Evolutionary conservation across 2,797 vertebrate species (phyloP).

Genomic region (Heteromormyrus szaboi): DNA sequence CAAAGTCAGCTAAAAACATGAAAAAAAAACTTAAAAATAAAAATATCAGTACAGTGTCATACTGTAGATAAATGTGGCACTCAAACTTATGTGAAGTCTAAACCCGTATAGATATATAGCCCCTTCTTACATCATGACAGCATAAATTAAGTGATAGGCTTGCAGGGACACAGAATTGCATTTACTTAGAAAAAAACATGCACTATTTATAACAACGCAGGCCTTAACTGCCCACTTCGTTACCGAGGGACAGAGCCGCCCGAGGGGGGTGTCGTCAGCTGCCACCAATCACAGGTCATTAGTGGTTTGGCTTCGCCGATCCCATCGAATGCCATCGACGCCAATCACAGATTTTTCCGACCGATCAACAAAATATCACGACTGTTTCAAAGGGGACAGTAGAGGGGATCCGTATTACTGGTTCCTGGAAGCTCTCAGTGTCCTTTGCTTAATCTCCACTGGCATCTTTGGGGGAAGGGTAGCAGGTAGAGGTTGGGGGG

Average conservation of each 20-base stretch:
- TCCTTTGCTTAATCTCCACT: constrained; percentile 22
- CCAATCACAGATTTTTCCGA: constrained; percentile 51
- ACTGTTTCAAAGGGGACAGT: constrained; percentile 14
- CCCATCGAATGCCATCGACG: constrained; percentile 35
- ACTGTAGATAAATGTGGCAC: constrained; percentile 9
- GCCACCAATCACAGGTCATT: neutral
- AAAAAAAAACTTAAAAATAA: neutral
- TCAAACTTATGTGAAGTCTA: constrained; percentile 10
- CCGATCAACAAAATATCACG: constrained; percentile 29
- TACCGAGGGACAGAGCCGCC: constrained; percentile 30
- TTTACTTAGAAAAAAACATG: constrained; percentile 17
- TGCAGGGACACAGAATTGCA: neutral
- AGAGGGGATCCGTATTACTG: constrained; percentile 22
- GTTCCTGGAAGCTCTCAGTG: constrained; percentile 42
- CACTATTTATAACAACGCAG: constrained; percentile 8
- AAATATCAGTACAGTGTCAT: neutral
- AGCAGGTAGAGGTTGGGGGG: neutral
- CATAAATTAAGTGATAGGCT: neutral
- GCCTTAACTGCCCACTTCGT: constrained; percentile 12
- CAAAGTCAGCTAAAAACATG: neutral
- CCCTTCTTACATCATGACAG: constrained; percentile 6
- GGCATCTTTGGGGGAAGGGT: neutral
- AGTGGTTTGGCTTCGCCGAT: constrained; percentile 48
- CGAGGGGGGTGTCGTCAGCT: neutral
- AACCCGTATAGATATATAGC: constrained; percentile 19